Evolutionary conservation across 2,113 vertebrate species (phyloP).

Genomic region (Propithecus coquereli): DNA sequence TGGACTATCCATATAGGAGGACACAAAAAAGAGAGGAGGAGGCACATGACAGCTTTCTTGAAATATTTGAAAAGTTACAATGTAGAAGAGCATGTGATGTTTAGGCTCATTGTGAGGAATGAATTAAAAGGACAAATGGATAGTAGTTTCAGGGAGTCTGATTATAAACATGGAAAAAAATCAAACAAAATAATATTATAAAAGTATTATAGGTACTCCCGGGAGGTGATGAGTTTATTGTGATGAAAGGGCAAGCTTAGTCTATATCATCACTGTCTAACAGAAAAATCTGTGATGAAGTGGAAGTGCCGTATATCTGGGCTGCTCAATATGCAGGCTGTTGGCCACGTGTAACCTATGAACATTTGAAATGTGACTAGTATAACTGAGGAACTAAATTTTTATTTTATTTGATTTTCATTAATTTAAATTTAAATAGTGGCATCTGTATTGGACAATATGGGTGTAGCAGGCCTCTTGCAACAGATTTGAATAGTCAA

Average conservation of each 20-base stretch:
- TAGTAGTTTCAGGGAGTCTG: neutral
- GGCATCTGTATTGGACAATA: neutral
- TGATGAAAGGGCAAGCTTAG: neutral
- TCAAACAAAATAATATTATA: neutral
- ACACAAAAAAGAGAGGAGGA: neutral
- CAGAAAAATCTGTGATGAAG: neutral
- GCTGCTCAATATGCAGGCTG: neutral
- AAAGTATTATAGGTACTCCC: neutral
- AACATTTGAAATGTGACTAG: neutral
- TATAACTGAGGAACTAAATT: neutral
- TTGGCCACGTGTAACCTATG: neutral
- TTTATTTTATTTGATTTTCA: neutral
- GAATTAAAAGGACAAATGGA: neutral
- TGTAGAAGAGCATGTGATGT: neutral
- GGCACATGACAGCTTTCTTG: neutral
- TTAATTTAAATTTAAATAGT: constrained; percentile 1
- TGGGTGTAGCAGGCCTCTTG: neutral
- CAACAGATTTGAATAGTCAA: neutral
- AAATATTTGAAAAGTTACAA: neutral
- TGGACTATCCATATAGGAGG: neutral
- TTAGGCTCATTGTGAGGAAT: neutral
- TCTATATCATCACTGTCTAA: neutral
- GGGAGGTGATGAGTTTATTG: neutral
- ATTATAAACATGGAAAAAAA: neutral
- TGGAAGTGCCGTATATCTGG: neutral